A percentile compares a stretch with the other conserved stretches of the same genome.
phyloP scores from a whole-genome alignment of 2,888 invertebrate genomes.

The Nephrotoma flavescens region DNA sequence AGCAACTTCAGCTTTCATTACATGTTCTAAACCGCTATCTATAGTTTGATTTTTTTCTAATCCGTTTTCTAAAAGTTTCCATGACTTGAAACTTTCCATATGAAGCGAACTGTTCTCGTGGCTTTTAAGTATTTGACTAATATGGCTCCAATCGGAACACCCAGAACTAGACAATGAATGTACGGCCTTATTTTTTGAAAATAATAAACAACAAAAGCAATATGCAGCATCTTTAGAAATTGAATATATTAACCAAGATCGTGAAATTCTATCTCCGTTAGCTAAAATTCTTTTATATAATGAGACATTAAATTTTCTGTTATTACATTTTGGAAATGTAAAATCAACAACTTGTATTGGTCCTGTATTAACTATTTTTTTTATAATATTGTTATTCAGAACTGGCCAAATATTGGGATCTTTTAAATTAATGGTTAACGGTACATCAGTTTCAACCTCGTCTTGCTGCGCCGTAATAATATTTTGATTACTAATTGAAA shows the following conservation, averaged over 20 bases:
- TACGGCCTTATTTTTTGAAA: constrained; percentile 2
- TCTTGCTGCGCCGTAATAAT: no score
- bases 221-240: constrained; percentile 7
- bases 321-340: background rate
- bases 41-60: background rate
- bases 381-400: no score
- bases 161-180: constrained; percentile 8
- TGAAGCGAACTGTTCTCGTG: constrained; percentile 4
- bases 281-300: constrained; percentile 6
- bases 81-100: background rate
- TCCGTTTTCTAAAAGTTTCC: background rate
- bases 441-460: no score
- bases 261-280: constrained; percentile 5
- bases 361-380: no score
- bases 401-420: no score
- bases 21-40: background rate
- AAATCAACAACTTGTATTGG: no score
- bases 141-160: constrained; percentile 7
- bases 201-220: constrained; percentile 8
- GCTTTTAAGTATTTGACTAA: constrained; percentile 4
- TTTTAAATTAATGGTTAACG: no score
- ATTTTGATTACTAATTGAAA: no score
- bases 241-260: constrained; percentile 7
- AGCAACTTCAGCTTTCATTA: background rate
- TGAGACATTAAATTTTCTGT: constrained; percentile 3